A percentile compares a stretch with the other conserved stretches of the same genome.
Evolutionary conservation across 2,888 invertebrate genomes (phyloP).

Genomic region (Dyspetes luteomarginatus): DNA sequence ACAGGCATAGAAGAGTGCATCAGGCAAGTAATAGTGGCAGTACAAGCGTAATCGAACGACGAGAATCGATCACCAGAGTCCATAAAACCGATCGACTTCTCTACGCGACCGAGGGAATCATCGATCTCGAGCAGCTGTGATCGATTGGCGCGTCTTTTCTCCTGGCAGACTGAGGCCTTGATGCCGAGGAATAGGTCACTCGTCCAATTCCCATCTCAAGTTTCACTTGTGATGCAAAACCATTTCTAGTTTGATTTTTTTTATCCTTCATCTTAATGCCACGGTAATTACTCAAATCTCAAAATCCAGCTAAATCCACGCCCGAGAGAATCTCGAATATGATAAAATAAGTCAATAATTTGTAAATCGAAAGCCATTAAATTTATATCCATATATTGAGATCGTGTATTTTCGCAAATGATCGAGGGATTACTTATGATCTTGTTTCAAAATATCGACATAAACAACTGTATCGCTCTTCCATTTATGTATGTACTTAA

Average conservation of each 20-base stretch:
- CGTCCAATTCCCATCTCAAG: constrained; percentile 54
- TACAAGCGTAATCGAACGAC: constrained; percentile 30
- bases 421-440: no score
- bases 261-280: background rate
- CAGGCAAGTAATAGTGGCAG: constrained; percentile 21
- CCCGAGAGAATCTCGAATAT: background rate
- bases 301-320: background rate
- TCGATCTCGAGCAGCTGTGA: constrained; percentile 57
- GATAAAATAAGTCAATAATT: background rate
- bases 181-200: constrained; percentile 67
- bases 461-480: no score
- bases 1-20: background rate
- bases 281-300: constrained; percentile 26
- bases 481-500: no score
- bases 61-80: constrained; percentile 56
- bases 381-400: no score
- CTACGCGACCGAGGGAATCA: constrained; percentile 48
- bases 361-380: background rate
- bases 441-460: no score
- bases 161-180: constrained; percentile 59
- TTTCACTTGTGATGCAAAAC: constrained; percentile 2
- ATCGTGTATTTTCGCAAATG: no score
- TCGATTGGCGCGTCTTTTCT: constrained; percentile 63
- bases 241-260: no score
- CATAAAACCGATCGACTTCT: constrained; percentile 57